Evolutionary conservation across 2,888 invertebrate species (phyloP).

Genomic region (Brassicogethes aeneus): DNA sequence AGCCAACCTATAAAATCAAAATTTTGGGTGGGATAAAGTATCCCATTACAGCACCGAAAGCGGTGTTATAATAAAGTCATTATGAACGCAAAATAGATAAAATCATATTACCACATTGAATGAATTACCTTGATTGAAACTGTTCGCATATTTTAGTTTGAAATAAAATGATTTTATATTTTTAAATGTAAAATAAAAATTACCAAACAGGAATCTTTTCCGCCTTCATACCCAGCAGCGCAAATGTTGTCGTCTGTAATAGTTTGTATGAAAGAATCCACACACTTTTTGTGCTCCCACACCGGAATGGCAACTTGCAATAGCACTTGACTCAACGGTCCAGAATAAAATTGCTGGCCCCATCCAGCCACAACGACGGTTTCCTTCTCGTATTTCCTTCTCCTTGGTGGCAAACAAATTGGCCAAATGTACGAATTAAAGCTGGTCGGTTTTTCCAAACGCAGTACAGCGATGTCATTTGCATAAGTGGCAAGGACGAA

Average conservation of each 20-base stretch:
- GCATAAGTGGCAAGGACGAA: conserved; percentile 60
- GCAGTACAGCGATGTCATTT: conserved; percentile 68
- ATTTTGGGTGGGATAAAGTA: too few relatives aligned
- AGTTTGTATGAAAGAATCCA: conserved; percentile 51
- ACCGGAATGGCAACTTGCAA: conserved; percentile 73
- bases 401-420: conserved; percentile 67
- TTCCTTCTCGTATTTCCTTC: conserved; percentile 50
- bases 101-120: too few relatives aligned
- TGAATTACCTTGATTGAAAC: too few relatives aligned
- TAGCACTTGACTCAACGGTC: conserved; percentile 48
- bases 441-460: conserved; percentile 51
- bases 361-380: conserved; percentile 66
- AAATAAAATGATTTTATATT: too few relatives aligned
- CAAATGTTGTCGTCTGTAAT: conserved; percentile 64
- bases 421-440: conserved; percentile 79
- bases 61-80: too few relatives aligned
- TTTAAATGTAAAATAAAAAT: conserved; percentile 8
- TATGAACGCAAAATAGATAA: too few relatives aligned
- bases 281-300: conserved; percentile 62
- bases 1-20: too few relatives aligned
- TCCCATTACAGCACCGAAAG: too few relatives aligned
- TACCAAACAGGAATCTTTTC: conserved; percentile 78
- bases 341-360: conserved; percentile 67
- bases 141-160: too few relatives aligned
- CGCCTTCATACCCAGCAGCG: conserved; percentile 67